Conservation (phyloP, 2,888 invertebrate species). For the Ichneumoninae sp. region DNA sequence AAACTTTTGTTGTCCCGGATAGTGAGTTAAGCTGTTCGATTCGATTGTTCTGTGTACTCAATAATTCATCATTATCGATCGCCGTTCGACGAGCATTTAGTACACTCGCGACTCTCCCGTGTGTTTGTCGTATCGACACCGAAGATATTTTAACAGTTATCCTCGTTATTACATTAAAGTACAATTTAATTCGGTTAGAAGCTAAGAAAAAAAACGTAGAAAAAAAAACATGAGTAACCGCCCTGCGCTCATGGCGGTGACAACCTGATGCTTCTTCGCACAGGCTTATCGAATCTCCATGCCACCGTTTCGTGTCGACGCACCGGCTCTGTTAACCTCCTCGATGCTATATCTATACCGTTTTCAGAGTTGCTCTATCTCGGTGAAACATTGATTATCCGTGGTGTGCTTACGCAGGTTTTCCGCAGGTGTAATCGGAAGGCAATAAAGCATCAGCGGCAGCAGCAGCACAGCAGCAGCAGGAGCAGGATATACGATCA, state of each 20-base stretch:
- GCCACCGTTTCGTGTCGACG: not conserved
- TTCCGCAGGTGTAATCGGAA: slow-evolving; percentile 22
- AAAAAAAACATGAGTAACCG: slow-evolving; percentile 61
- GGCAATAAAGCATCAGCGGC: slow-evolving; percentile 20
- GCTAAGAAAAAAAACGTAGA: not conserved
- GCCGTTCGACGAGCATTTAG: not conserved
- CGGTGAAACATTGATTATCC: slow-evolving; percentile 13
- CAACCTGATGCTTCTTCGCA: slow-evolving; percentile 78
- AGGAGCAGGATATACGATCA: slow-evolving; percentile 31
- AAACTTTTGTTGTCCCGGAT: not conserved
- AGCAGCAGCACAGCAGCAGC: slow-evolving; percentile 11
- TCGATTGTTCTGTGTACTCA: not conserved
- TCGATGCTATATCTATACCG: not conserved
- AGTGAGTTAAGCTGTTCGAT: not conserved
- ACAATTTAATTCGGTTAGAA: not conserved
- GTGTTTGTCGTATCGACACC: not conserved
- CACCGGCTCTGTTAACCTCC: slow-evolving; percentile 17
- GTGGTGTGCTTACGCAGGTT: slow-evolving; percentile 39
- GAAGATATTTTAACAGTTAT: not conserved
- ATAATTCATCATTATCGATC: not conserved
- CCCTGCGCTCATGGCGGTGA: slow-evolving; percentile 44
- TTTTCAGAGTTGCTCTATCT: not conserved
- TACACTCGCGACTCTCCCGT: not conserved
- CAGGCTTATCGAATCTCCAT: slow-evolving; percentile 35
- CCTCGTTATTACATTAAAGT: not conserved